phyloP scores from a whole-genome alignment of 1,140 invertebrate species.

The Scaptomyza hsui region DNA sequence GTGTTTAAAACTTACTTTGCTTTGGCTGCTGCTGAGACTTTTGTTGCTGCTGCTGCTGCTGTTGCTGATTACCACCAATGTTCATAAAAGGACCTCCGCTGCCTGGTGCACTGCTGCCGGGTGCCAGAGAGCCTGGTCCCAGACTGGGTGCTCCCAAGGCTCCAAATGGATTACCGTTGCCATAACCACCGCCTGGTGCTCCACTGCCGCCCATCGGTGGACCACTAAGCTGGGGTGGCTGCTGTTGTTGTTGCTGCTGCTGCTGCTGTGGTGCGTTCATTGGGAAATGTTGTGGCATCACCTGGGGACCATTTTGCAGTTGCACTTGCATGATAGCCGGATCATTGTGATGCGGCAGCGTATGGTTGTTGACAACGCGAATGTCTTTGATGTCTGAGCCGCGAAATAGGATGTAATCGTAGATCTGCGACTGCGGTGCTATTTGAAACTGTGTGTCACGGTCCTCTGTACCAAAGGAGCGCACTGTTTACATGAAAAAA shows the following conservation, averaged over 20 bases:
- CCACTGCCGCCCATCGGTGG: constrained; percentile 55
- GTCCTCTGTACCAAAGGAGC: constrained; percentile 99
- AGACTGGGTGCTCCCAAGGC: constrained; percentile 68
- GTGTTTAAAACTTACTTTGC: constrained; percentile 88
- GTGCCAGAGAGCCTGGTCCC: constrained; percentile 83
- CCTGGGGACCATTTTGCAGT: constrained; percentile 86
- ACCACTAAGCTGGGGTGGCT: constrained; percentile 49
- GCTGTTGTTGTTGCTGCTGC: constrained; percentile 35
- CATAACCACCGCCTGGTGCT: constrained; percentile 50
- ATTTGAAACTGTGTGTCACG: constrained; percentile 96
- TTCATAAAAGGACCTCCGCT: constrained; percentile 84
- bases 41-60: constrained; percentile 86
- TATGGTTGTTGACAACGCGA: constrained; percentile 92
- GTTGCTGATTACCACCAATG: constrained; percentile 73
- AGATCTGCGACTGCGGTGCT: constrained; percentile 97
- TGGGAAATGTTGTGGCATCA: constrained; percentile 80
- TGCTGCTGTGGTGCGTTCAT: constrained; percentile 72
- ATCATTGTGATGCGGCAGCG: constrained; percentile 92
- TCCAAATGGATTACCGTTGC: constrained; percentile 79
- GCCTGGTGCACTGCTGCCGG: constrained; percentile 86
- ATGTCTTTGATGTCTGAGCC: constrained; percentile 99
- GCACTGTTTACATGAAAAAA: constrained; percentile 87
- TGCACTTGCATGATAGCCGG: constrained; percentile 97
- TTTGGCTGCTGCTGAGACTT: constrained; percentile 88
- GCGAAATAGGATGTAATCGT: constrained; percentile 99